Evolutionary conservation across 1,140 invertebrate species (phyloP), one percentile per base, ranked within the genome.

Genomic region (Drosophila takahashii): DNA sequence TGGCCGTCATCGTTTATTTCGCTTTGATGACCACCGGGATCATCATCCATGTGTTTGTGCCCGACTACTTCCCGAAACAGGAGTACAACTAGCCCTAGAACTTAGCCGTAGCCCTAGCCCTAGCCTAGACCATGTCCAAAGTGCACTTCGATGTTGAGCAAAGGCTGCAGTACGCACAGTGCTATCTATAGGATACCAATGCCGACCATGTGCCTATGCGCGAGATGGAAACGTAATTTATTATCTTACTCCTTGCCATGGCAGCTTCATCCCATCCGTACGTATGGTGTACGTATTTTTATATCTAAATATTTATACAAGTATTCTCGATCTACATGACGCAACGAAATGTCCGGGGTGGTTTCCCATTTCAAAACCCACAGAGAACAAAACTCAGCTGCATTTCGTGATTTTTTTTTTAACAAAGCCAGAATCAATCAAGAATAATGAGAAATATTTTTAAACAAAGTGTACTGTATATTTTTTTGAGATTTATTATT

Each of bases 1-100:
- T 95, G 53, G 96, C 96, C 37, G 94, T 98, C 11, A 93, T 95
- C 7, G 89, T 96, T 0, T 98, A 96, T 81, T 93, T 95, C n/a
- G 93, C 94, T 0, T 94, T 98, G 1, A 96, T 97, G 94, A 92
- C 94, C 5, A 95, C 94, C 52, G 96, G 96, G 11, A 95, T 98
- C 45, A 92, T 96, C 1, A 96, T 96, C 92, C 97, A 97, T 85
- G 92, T 96, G 60, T 94, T 96, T 67, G 95, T 94, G 93, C 93
- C 93, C 29, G 90, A 92, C 13, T 93, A 94, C 85, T 95, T 94
- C 71, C 92, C 93, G 44, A 90, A 83, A 26, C 69, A 90, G 64
- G 87, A 91, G 61, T 91, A 78, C 70, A 87, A 90, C 60, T 91
- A 72, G 60, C 15, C 32, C 22, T 48, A 67, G 37, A 16, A 11